A percentile compares a stretch with the other conserved stretches of the same genome.
Conservation (phyloP, 2,888 invertebrate species). For the Epiblema foenella region DNA sequence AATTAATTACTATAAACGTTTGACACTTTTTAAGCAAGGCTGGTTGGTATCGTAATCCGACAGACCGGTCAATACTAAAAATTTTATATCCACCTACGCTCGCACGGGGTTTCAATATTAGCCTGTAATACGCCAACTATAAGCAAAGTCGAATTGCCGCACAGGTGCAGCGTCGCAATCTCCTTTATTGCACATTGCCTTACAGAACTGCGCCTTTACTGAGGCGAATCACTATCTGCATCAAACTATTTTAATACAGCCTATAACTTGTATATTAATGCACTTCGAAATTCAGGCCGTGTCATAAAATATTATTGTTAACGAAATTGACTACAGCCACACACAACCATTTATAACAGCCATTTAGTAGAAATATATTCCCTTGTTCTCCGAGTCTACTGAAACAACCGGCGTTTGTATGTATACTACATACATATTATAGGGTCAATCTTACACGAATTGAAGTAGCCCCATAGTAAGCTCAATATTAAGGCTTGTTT, state of each 20-base stretch:
- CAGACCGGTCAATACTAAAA: neutral
- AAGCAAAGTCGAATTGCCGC: neutral
- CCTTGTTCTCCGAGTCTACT: too few species aligned
- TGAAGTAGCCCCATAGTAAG: too few species aligned
- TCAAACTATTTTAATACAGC: neutral
- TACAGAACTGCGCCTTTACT: slow-evolving; percentile 2
- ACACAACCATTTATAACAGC: too few species aligned
- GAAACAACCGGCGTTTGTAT: too few species aligned
- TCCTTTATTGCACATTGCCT: slow-evolving; percentile 19
- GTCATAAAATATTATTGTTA: neutral
- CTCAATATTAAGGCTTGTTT: too few species aligned
- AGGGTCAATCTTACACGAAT: too few species aligned
- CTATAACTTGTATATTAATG: neutral
- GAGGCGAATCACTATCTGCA: neutral
- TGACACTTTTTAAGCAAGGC: too few species aligned
- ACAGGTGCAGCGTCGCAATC: slow-evolving; percentile 19
- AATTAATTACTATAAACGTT: too few species aligned
- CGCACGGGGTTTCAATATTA: neutral
- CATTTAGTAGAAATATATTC: too few species aligned
- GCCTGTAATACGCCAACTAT: neutral
- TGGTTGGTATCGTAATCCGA: too few species aligned
- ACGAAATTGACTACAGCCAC: neutral
- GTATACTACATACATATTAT: too few species aligned
- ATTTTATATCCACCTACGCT: neutral
- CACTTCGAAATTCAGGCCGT: neutral